These are phyloP conservation scores for Blennius ocellaris DNA, from an alignment of 2,113 vertebrate genomes.

Conservation along the genomic window DNA sequence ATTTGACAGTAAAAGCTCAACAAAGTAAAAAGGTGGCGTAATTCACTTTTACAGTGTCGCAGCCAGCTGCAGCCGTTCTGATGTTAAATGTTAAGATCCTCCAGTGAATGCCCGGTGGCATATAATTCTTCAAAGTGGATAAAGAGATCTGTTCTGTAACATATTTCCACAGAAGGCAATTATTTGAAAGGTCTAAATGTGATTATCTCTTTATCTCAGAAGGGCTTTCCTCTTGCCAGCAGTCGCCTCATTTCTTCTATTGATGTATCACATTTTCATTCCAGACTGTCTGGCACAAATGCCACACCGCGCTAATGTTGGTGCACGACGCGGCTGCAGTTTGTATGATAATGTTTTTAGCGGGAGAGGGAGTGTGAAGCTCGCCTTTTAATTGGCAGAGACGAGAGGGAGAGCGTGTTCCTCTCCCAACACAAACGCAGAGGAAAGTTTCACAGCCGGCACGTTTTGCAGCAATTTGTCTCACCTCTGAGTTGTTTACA, in stretches of 20 bases:
- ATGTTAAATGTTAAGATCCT: constrained; percentile 42
- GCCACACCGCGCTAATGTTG: not conserved
- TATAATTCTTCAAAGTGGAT: constrained; percentile 2
- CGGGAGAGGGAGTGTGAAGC: not conserved
- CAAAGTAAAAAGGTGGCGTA: constrained; percentile 22
- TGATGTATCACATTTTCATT: not conserved
- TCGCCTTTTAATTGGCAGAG: not conserved
- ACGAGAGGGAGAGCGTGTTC: constrained; percentile 15
- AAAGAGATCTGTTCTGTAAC: not conserved
- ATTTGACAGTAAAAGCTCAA: constrained; percentile 46
- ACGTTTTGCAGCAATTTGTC: not conserved
- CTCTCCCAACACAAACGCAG: not conserved
- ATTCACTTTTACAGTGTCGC: constrained; percentile 21
- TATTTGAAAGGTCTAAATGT: constrained; percentile 10
- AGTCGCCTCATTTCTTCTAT: not conserved
- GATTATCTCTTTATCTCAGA: not conserved
- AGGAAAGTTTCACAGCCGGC: not conserved
- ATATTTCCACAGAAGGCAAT: not conserved
- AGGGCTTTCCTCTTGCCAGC: not conserved
- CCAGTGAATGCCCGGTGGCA: constrained; percentile 7
- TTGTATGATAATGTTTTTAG: not conserved
- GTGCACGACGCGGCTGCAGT: not conserved
- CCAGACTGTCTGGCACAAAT: not conserved
- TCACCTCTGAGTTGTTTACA: constrained; percentile 23
- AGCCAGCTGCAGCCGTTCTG: constrained; percentile 1